Base-by-base conservation (phyloP, 2,797 vertebrate genomes). In the Chaunax sp. region DNA sequence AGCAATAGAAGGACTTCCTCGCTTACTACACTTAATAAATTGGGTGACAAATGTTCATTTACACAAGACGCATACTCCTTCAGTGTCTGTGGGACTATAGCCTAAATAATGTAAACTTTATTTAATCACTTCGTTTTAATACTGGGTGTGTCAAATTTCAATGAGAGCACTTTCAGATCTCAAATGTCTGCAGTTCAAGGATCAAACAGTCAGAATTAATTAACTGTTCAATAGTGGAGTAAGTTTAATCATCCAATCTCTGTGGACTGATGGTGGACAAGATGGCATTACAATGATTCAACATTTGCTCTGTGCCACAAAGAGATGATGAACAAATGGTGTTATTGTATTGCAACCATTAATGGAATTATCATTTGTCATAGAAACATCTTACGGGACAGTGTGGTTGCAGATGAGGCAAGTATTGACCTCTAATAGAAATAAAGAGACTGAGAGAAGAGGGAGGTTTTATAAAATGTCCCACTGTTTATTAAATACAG, bases 151-250 rank as follows among this genome's bases (percentile, higher is more conserved):
- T 75, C 71, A 47, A 33, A 15, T 78, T 82, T 71, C 82, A 47
- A 26, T n/a, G 5, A 43, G 53, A 69, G 50, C 37, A 49, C 56
- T 62, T 57, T 43, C 33, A 78, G 65, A 30, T 30, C 28, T 30
- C 52, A 43, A 33, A 69, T n/a, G 49, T 65, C 62, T 75, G 40
- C 59, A 61, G 33, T 38, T 25, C 40, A 74, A 49, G 44, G 44
- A 75, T 65, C 77, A 58, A 22, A 56, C 28, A 30, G 28, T 8
- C 35, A 37, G 2, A 85, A 83, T 86, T 76, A 87, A 91, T 88
- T 75, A 87, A 19, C 67, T 67, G 47, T 64, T 75, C 66, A 70
- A 30, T 52, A 47, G 51, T 49, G 67, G 74, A 54, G 37, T 64
- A 65, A 51, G n/a, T 51, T 33, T 57, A 77, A 83, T 86, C 75